Percentiles rank a stretch among this genome's conserved stretches.
phyloP scores from a whole-genome alignment of 2,113 vertebrate species.

The Tylochromis polylepis region DNA sequence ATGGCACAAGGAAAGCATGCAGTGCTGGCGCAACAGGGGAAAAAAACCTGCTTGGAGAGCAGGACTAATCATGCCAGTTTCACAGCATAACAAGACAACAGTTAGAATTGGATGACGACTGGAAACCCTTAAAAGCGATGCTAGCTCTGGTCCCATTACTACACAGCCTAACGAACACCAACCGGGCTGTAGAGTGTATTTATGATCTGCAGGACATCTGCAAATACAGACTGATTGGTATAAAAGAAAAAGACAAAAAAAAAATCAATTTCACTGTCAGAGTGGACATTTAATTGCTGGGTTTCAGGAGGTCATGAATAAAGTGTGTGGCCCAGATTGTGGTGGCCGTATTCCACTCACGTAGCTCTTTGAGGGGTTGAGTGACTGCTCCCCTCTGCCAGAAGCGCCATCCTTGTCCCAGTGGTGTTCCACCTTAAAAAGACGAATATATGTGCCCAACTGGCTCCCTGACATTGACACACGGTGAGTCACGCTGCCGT shows the following conservation, averaged over 20 bases:
- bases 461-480: slow-evolving; percentile 58
- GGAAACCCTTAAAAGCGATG: not conserved
- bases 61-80: not conserved
- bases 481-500: slow-evolving; percentile 51
- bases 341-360: slow-evolving; percentile 19
- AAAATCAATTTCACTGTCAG: slow-evolving; percentile 21
- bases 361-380: slow-evolving; percentile 35
- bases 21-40: not conserved
- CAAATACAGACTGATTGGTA: slow-evolving; percentile 10
- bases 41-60: not conserved
- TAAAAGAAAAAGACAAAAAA: not conserved
- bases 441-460: slow-evolving; percentile 48
- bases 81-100: not conserved
- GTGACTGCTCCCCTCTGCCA: slow-evolving; percentile 40
- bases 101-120: not conserved
- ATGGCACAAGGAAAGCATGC: not conserved
- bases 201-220: not conserved
- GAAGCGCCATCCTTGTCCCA: slow-evolving; percentile 33
- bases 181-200: not conserved
- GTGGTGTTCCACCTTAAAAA: slow-evolving; percentile 52
- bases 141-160: not conserved
- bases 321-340: not conserved
- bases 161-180: not conserved
- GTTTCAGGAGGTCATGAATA: slow-evolving; percentile 16
- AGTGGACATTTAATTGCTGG: slow-evolving; percentile 22